Conservation (phyloP, 2,797 vertebrate genomes). For the Cirrhinus molitorella region DNA sequence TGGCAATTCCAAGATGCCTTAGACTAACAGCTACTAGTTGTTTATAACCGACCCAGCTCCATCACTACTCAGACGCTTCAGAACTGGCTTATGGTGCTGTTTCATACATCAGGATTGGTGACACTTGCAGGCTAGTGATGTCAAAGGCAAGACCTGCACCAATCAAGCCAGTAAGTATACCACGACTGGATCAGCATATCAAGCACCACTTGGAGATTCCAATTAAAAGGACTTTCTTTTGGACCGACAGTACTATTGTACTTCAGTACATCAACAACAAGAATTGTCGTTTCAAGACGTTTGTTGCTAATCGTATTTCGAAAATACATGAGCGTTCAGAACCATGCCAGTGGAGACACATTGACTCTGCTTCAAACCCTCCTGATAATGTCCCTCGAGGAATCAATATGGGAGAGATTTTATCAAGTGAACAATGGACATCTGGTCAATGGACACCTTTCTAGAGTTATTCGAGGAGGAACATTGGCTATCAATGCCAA, state of each 20-base stretch:
- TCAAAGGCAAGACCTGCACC: conserved; percentile 29
- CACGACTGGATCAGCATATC: conserved; percentile 25
- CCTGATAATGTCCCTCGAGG: conserved; percentile 22
- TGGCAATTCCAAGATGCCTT: conserved; percentile 32
- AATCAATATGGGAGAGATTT: conserved; percentile 9
- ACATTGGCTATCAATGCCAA: too few species aligned
- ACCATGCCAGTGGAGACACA: neutral
- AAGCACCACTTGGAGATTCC: conserved; percentile 18
- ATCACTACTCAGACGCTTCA: conserved; percentile 29
- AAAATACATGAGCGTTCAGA: conserved; percentile 2
- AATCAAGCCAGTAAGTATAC: conserved; percentile 37
- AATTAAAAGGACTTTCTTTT: conserved; percentile 17
- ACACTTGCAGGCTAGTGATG: conserved; percentile 28
- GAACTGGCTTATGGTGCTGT: conserved; percentile 24
- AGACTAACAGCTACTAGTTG: neutral
- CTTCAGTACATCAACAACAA: conserved; percentile 32
- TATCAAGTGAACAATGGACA: neutral
- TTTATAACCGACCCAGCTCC: neutral
- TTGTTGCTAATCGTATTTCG: neutral
- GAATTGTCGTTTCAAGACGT: neutral
- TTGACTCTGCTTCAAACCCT: conserved; percentile 11
- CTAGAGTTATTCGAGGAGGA: neutral
- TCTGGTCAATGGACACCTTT: conserved; percentile 5
- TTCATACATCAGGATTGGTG: conserved; percentile 22
- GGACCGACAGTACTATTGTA: conserved; percentile 29